Conservation (phyloP, 2,113 vertebrate genomes). For the Lichenostomus cassidix region DNA sequence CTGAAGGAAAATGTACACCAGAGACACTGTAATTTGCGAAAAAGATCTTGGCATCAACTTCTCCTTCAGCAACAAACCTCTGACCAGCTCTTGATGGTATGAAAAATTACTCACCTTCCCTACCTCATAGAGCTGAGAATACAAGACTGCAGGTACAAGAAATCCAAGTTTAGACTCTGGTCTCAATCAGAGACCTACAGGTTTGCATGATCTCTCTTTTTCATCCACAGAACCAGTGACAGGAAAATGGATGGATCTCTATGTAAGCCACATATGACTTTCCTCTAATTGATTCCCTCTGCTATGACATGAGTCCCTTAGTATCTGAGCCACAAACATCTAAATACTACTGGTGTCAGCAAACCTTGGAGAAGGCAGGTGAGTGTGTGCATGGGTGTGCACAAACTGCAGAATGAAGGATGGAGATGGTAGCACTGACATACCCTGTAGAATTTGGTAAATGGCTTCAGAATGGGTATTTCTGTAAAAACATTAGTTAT, state of each 20-base stretch:
- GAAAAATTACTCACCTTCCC: neutral
- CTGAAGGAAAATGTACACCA: neutral
- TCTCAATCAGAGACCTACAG: neutral
- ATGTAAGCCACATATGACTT: neutral
- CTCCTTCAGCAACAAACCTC: neutral
- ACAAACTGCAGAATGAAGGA: neutral
- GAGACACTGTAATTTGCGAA: neutral
- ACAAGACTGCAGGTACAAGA: neutral
- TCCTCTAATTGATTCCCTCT: neutral
- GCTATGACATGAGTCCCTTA: accelerated
- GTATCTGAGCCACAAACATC: neutral
- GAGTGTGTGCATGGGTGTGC: neutral
- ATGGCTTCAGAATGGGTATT: neutral
- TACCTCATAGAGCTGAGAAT: neutral
- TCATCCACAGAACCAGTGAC: neutral
- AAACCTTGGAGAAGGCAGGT: neutral
- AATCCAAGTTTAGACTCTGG: neutral
- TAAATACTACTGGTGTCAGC: neutral
- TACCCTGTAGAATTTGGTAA: neutral
- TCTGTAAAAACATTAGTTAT: neutral
- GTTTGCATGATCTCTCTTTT: neutral
- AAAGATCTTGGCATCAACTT: neutral
- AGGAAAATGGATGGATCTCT: neutral
- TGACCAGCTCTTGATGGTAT: neutral
- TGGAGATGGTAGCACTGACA: accelerated